These are phyloP conservation scores for Galerucella pusilla DNA, from an alignment of 2,888 invertebrate species.

Conservation along the genomic window DNA sequence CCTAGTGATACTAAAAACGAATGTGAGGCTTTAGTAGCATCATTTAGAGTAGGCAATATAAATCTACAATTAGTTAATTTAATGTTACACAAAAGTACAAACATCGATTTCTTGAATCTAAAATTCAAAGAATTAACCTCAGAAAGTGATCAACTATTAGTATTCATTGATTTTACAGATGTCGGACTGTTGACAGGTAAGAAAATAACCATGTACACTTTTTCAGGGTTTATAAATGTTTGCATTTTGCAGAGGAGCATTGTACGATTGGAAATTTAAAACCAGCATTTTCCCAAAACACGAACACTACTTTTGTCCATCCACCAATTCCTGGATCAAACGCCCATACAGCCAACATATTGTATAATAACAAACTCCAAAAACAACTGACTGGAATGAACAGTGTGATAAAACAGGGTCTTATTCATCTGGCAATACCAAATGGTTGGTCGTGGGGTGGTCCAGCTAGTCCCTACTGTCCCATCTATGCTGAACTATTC, in stretches of 20 bases:
- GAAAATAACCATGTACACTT: neutral
- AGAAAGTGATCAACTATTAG: slow-evolving; percentile 56
- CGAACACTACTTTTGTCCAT: slow-evolving; percentile 53
- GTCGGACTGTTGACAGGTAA: slow-evolving; percentile 51
- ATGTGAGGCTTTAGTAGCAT: slow-evolving; percentile 61
- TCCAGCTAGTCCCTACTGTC: slow-evolving; percentile 78
- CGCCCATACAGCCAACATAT: slow-evolving; percentile 51
- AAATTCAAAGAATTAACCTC: slow-evolving; percentile 53
- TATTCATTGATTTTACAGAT: slow-evolving; percentile 60
- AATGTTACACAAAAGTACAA: slow-evolving; percentile 47
- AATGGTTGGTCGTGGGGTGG: slow-evolving; percentile 89
- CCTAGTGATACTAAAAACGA: slow-evolving; percentile 50
- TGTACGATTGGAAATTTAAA: slow-evolving; percentile 54
- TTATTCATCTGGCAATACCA: slow-evolving; percentile 83
- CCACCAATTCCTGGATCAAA: slow-evolving; percentile 34
- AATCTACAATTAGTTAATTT: slow-evolving; percentile 67
- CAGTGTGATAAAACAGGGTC: slow-evolving; percentile 76
- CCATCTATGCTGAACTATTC: slow-evolving; percentile 80
- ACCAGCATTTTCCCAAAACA: slow-evolving; percentile 54
- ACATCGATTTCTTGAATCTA: slow-evolving; percentile 47
- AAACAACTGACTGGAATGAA: slow-evolving; percentile 67
- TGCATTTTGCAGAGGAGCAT: slow-evolving; percentile 47
- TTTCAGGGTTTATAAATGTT: too few species aligned
- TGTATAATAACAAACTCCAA: slow-evolving; percentile 53
- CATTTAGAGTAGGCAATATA: slow-evolving; percentile 67